Base-by-base conservation (phyloP, 2,797 vertebrate genomes). In the Trachurus trachurus region DNA sequence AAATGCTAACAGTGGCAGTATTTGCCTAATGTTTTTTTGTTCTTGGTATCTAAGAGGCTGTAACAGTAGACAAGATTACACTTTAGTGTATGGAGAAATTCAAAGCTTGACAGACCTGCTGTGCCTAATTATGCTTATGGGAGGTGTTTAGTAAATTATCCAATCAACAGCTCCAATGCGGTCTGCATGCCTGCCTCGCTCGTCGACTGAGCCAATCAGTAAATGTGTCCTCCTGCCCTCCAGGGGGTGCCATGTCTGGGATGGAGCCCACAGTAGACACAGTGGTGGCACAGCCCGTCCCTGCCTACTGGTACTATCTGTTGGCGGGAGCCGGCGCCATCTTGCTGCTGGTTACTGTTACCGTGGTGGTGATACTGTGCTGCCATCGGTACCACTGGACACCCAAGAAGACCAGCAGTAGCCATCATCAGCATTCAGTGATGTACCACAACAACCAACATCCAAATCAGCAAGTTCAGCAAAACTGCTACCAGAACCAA, bases 301-400 rank as follows among this genome's bases (percentile, higher is more conserved):
- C 97, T 89, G 94, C 96, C 96, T 98, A 96, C 97, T 99, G 98
- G 98, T 99, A 97, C 98, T 99, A 99, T 96, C 96, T 97, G 94
- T 96, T 99, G 96, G 97, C 97, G 81, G 97, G 97, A 93, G 97
- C 96, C 83, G 98, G 96, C 75, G 97, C 96, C 88, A 93, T 98
- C 93, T 94, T 99, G 95, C 97, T 99, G 92, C 96, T 99, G 96
- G 95, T 97, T 90, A 96, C 95, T 89, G 93, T 97, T 88, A 95
- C 92, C 17, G 96, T 98, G 96, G 96, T 95, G 93, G 95, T 97
- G 95, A 96, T 96, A 91, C 96, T 99, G 92, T 98, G 98, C 96
- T 97, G 97, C 94, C 97, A 97, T 94, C 98, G 97, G 85, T 98
- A 97, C 97, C 97, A 96, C 95, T 96, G 97, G 96, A 96, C 96